phyloP scores from a whole-genome alignment of 2,888 invertebrate species.

The Gisinianus flammeolus region DNA sequence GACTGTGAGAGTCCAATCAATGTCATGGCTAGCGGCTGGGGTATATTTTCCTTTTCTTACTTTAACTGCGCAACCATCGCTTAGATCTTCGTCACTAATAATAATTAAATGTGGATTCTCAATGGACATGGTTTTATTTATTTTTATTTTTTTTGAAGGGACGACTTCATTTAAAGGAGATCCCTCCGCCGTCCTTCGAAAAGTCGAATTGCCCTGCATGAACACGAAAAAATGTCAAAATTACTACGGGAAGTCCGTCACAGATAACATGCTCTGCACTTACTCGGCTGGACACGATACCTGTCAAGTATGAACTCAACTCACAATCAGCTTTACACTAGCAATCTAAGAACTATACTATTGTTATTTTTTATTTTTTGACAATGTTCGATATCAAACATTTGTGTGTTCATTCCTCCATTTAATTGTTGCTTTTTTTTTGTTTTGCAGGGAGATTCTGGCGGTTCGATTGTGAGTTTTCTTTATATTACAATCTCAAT shows the following conservation, averaged over 20 bases:
- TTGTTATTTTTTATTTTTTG: background rate
- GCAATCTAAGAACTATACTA: background rate
- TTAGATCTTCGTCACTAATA: too few species aligned
- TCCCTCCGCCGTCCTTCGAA: background rate
- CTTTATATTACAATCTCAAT: too few species aligned
- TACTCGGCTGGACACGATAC: slow-evolving; percentile 52
- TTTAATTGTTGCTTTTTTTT: background rate
- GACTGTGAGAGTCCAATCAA: slow-evolving; percentile 36
- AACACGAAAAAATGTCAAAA: slow-evolving; percentile 44
- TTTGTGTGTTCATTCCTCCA: background rate
- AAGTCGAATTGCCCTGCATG: slow-evolving; percentile 48
- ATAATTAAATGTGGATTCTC: too few species aligned
- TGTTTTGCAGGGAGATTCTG: slow-evolving; percentile 53
- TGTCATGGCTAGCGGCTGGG: slow-evolving; percentile 50
- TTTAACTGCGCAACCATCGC: background rate
- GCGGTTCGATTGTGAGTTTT: slow-evolving; percentile 56
- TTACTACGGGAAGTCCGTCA: slow-evolving; percentile 32
- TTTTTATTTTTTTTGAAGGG: background rate
- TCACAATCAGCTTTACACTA: background rate
- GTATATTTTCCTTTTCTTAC: slow-evolving; percentile 30
- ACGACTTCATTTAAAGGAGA: background rate
- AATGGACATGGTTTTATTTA: too few species aligned
- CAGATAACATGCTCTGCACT: slow-evolving; percentile 53
- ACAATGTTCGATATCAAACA: background rate
- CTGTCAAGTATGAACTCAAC: slow-evolving; percentile 42